A percentile compares a stretch with the other conserved stretches of the same genome.
Conservation (phyloP, 2,113 vertebrate genomes). For the Typhlomys cinereus region DNA sequence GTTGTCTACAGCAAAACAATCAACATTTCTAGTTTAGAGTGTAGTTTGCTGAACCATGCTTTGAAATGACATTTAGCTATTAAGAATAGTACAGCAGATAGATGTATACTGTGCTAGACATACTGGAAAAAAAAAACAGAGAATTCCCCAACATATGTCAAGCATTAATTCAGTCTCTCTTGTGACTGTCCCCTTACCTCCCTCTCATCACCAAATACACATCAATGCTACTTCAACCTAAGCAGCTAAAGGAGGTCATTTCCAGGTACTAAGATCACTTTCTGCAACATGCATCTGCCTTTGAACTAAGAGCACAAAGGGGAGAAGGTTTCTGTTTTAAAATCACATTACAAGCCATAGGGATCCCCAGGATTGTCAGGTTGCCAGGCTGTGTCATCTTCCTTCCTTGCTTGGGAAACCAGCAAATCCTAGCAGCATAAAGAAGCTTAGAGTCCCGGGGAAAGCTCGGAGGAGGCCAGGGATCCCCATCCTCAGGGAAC, state of each 20-base stretch:
- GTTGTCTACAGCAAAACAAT: background rate
- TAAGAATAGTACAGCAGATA: background rate
- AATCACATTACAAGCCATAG: background rate
- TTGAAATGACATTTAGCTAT: background rate
- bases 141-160: background rate
- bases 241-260: background rate
- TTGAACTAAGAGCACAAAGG: background rate
- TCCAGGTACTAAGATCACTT: background rate
- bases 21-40: background rate
- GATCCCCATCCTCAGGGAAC: background rate
- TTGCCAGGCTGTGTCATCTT: background rate
- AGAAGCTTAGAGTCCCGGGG: background rate
- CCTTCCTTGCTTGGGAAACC: background rate
- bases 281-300: background rate
- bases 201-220: background rate
- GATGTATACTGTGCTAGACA: background rate
- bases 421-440: background rate
- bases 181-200: fast-evolving
- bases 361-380: background rate
- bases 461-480: background rate
- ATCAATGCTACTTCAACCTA: too few relatives aligned
- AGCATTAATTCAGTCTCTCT: background rate
- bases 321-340: constrained; percentile 8
- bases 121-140: too few relatives aligned
- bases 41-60: background rate